Evolutionary conservation across 1,140 invertebrate genomes (phyloP).

Genomic region (Adoxophyes honmai): DNA sequence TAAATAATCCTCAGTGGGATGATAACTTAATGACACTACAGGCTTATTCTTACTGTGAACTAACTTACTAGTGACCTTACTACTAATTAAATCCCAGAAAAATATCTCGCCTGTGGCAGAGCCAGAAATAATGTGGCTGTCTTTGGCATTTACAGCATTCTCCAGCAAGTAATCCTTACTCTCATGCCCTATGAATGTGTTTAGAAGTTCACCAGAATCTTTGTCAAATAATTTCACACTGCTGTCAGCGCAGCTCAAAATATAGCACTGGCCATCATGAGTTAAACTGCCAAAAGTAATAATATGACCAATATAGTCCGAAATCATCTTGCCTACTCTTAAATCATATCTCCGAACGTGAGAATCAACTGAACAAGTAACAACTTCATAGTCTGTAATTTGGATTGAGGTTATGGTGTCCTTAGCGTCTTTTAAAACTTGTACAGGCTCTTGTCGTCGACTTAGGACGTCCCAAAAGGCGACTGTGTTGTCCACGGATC

Average conservation of each 20-base stretch:
- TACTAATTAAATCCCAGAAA: slow-evolving; percentile 92
- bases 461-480: slow-evolving; percentile 89
- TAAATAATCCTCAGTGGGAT: slow-evolving; percentile 83
- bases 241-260: slow-evolving; percentile 90
- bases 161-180: slow-evolving; percentile 91
- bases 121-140: slow-evolving; percentile 91
- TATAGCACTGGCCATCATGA: slow-evolving; percentile 90
- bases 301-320: slow-evolving; percentile 91
- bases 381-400: slow-evolving; percentile 93
- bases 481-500: slow-evolving; percentile 94
- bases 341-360: slow-evolving; percentile 94
- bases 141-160: slow-evolving; percentile 88
- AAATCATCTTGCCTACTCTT: slow-evolving; percentile 86
- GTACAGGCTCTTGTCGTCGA: slow-evolving; percentile 61
- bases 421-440: slow-evolving; percentile 92
- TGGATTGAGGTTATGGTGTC: slow-evolving; percentile 93
- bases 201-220: slow-evolving; percentile 62
- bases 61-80: slow-evolving; percentile 79
- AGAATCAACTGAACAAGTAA: slow-evolving; percentile 94
- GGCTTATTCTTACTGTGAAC: slow-evolving; percentile 69
- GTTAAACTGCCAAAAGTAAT: slow-evolving; percentile 88
- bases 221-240: slow-evolving; percentile 93
- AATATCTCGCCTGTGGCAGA: slow-evolving; percentile 91
- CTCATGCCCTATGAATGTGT: slow-evolving; percentile 87
- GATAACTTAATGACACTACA: slow-evolving; percentile 83